These are phyloP conservation scores for Smittia aterrima DNA, from an alignment of 2,888 invertebrate species.

Conservation along the genomic window DNA sequence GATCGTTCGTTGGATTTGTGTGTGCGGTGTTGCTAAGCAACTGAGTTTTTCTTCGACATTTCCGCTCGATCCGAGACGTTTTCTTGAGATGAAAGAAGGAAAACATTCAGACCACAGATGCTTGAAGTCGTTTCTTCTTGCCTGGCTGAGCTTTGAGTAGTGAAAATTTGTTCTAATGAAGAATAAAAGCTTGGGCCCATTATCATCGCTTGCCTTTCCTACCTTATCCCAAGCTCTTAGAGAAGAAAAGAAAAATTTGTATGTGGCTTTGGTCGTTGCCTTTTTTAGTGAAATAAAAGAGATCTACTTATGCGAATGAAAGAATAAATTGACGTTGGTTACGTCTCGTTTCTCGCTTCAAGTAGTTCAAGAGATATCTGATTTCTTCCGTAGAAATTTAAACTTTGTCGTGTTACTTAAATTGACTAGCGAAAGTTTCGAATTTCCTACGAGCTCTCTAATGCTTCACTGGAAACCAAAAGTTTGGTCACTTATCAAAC, in stretches of 20 bases:
- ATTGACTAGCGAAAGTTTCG: background rate
- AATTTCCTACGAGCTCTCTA: background rate
- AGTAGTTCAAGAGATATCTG: conserved; percentile 25
- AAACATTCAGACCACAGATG: conserved; percentile 29
- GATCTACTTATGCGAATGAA: background rate
- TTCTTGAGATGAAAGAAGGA: background rate
- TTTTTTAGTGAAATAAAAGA: background rate
- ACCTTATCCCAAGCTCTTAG: background rate
- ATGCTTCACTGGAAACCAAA: background rate
- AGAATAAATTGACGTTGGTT: conserved; percentile 31
- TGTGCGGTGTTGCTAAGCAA: conserved; percentile 29
- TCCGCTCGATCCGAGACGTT: background rate
- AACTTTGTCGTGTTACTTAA: background rate
- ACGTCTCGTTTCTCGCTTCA: no score
- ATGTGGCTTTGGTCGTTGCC: background rate
- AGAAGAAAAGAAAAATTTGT: background rate
- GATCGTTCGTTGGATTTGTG: background rate
- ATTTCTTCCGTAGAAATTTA: conserved; percentile 34
- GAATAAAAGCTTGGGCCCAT: conserved; percentile 38
- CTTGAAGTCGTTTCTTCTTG: background rate
- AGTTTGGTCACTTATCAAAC: conserved; percentile 22
- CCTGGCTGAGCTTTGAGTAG: conserved; percentile 32
- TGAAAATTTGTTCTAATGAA: conserved; percentile 27
- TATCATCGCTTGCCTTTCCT: conserved; percentile 23
- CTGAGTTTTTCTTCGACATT: conserved; percentile 4